Evolutionary conservation across 1,140 invertebrate genomes (phyloP).

Genomic region (Ladona fulva): DNA sequence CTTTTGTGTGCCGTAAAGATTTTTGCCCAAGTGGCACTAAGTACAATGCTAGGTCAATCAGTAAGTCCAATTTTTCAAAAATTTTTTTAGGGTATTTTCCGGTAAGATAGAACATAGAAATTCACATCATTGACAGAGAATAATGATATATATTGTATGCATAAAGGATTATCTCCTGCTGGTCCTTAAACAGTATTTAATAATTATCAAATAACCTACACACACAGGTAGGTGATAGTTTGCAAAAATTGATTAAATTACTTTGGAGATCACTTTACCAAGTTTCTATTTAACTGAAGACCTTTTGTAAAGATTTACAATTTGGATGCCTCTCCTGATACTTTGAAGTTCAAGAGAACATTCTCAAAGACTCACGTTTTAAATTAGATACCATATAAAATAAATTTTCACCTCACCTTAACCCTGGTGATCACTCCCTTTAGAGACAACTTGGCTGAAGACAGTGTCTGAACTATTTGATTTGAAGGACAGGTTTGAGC

Average conservation of each 20-base stretch:
- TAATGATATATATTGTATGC: too few relatives aligned
- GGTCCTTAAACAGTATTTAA: too few relatives aligned
- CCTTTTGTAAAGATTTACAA: neutral
- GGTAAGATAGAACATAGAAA: too few relatives aligned
- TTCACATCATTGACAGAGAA: too few relatives aligned
- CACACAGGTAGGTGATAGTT: neutral
- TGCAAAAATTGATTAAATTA: neutral
- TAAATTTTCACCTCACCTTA: neutral
- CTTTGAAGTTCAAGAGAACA: neutral
- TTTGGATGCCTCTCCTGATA: neutral
- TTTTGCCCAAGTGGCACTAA: too few relatives aligned
- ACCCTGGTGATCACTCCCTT: neutral
- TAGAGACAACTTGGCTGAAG: neutral
- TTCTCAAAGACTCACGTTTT: neutral
- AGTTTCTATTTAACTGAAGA: neutral
- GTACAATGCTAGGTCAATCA: too few relatives aligned
- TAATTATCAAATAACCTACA: too few relatives aligned
- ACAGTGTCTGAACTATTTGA: neutral
- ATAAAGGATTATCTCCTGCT: too few relatives aligned
- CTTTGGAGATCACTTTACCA: neutral
- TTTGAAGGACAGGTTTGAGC: neutral
- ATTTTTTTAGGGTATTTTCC: too few relatives aligned
- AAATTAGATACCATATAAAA: neutral
- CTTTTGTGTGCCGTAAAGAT: too few relatives aligned
- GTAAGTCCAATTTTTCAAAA: too few relatives aligned